Percentiles rank a stretch among this genome's conserved stretches.
Evolutionary conservation across 2,888 invertebrate genomes (phyloP).

Genomic region (Apotomis capreana): DNA sequence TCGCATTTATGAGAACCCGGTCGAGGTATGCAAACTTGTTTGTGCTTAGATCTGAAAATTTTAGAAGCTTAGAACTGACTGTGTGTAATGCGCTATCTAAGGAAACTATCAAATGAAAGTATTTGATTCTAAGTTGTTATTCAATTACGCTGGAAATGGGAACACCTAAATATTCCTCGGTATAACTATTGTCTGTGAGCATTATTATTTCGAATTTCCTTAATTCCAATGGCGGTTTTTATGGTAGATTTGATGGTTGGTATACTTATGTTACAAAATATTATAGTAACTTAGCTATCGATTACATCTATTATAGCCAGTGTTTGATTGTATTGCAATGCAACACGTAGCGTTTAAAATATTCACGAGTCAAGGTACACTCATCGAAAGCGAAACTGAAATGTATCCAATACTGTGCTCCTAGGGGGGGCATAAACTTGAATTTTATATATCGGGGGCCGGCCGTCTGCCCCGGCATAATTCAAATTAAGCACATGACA

Average conservation of each 20-base stretch:
- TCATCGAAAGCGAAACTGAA: constrained; percentile 56
- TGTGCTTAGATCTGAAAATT: neutral
- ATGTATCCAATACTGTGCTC: constrained; percentile 54
- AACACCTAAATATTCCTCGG: no score
- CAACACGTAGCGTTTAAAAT: constrained; percentile 33
- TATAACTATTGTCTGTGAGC: no score
- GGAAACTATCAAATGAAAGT: no score
- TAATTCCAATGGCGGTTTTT: no score
- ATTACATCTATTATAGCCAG: constrained; percentile 1
- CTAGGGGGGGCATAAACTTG: constrained; percentile 60
- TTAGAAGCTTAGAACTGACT: neutral
- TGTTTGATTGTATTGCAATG: constrained; percentile 20
- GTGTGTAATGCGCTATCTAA: no score
- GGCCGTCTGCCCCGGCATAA: constrained; percentile 70
- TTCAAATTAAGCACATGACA: constrained; percentile 79
- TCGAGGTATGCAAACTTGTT: constrained; percentile 2
- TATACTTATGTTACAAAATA: no score
- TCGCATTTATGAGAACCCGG: constrained; percentile 46
- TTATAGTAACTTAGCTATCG: neutral
- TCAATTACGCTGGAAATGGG: no score
- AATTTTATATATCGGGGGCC: constrained; percentile 67
- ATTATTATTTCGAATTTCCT: no score
- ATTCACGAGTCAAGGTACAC: constrained; percentile 48
- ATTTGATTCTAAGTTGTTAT: no score
- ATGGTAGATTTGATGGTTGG: no score